These are phyloP conservation scores for Drosophila rellima DNA, from an alignment of 2,888 invertebrate genomes.

Conservation along the genomic window DNA sequence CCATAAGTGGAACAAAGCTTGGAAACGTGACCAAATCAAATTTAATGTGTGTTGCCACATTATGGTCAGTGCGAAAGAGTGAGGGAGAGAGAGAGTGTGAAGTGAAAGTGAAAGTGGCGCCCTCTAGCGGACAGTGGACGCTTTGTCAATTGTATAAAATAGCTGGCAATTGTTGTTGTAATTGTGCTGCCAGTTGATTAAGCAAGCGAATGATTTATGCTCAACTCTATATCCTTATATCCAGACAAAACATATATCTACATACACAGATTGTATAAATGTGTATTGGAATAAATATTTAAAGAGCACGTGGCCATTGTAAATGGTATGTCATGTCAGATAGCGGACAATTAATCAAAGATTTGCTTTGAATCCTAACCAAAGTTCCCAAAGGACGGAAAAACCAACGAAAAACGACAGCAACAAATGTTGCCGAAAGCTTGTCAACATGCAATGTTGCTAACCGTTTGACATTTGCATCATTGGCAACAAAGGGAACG, in stretches of 20 bases:
- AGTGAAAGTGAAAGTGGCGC: slow-evolving; percentile 42
- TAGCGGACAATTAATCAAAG: slow-evolving; percentile 76
- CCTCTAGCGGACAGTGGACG: slow-evolving; percentile 32
- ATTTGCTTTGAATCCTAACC: slow-evolving; percentile 60
- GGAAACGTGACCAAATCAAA: slow-evolving; percentile 85
- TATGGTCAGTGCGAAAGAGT: slow-evolving; percentile 17
- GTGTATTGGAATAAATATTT: slow-evolving; percentile 66
- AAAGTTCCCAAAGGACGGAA: slow-evolving; percentile 27
- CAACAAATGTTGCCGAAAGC: slow-evolving; percentile 8
- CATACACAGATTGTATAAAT: not conserved
- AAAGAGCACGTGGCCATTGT: slow-evolving; percentile 79
- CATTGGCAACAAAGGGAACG: slow-evolving; percentile 13
- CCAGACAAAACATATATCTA: not conserved
- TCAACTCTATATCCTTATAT: not conserved
- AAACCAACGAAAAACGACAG: not conserved
- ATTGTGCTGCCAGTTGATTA: slow-evolving; percentile 24
- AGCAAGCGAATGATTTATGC: slow-evolving; percentile 68
- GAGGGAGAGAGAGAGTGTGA: not conserved
- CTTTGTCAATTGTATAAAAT: slow-evolving; percentile 46
- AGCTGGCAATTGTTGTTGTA: slow-evolving; percentile 35
- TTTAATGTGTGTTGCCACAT: slow-evolving; percentile 76
- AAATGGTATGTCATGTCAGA: slow-evolving; percentile 76
- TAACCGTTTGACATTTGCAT: slow-evolving; percentile 42
- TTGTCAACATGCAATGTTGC: slow-evolving; percentile 33
- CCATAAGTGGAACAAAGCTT: slow-evolving; percentile 85